Evolutionary conservation across 64 coral and sea anemone genomes (phyloP).

Genomic region (Orbicella faveolata): DNA sequence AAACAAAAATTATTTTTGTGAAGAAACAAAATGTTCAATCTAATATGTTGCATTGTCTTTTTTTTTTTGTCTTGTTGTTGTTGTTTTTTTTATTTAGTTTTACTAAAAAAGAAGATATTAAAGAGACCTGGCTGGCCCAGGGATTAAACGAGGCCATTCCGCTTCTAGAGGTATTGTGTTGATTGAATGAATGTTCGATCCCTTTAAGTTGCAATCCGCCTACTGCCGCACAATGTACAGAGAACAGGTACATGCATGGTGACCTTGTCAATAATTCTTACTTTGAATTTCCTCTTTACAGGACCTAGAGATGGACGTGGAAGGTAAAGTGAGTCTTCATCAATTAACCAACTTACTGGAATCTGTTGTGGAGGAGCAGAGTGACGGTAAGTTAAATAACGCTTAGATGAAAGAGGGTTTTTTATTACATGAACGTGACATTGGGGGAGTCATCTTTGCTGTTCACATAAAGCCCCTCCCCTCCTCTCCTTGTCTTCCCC

Average conservation of each 20-base stretch:
- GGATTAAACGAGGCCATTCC: conserved; percentile 60
- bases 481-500: too few relatives aligned
- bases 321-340: conserved; percentile 75
- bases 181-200: not conserved
- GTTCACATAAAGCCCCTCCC: too few relatives aligned
- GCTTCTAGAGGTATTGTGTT: conserved; percentile 43
- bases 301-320: conserved; percentile 80
- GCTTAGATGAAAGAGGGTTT: too few relatives aligned
- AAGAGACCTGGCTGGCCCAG: conserved; percentile 73
- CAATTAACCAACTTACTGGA: conserved; percentile 85
- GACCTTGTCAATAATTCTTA: not conserved
- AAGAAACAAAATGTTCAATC: not conserved
- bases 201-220: too few relatives aligned
- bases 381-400: conserved; percentile 67
- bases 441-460: too few relatives aligned
- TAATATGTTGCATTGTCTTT: not conserved
- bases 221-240: too few relatives aligned
- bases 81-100: conserved; percentile 32
- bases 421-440: too few relatives aligned
- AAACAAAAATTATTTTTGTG: too few relatives aligned
- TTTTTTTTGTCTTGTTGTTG: not conserved
- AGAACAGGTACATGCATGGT: too few relatives aligned
- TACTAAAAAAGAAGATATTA: conserved; percentile 69
- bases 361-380: conserved; percentile 84
- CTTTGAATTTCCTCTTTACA: conserved; percentile 11